phyloP scores from a whole-genome alignment of 2,113 vertebrate genomes.

The Microtus pennsylvanicus region DNA sequence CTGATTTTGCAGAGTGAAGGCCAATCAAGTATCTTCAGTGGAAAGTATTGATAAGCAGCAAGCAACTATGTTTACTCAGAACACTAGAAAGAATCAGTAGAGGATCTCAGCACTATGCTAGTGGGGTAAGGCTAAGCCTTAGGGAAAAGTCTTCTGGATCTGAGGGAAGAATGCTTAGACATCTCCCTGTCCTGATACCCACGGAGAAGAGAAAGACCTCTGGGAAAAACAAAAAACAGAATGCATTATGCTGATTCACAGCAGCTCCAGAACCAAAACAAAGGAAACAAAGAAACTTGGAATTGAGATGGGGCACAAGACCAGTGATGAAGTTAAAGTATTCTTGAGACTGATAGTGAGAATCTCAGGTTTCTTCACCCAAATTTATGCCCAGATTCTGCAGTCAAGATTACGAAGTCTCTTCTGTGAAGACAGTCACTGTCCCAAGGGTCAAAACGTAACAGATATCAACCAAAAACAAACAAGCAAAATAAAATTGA shows the following conservation, averaged over 20 bases:
- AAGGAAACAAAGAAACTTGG: background rate
- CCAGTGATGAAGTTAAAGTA: background rate
- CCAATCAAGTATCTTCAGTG: background rate
- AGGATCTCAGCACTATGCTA: background rate
- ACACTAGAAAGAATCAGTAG: background rate
- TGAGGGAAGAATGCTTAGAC: background rate
- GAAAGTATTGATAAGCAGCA: slow-evolving; percentile 3
- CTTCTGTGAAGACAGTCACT: slow-evolving; percentile 23
- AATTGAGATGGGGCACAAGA: background rate
- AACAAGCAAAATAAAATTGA: background rate
- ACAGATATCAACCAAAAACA: background rate
- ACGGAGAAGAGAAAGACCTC: background rate
- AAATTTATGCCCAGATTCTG: slow-evolving; percentile 6
- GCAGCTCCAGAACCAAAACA: background rate
- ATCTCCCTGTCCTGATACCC: background rate
- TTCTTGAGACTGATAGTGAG: slow-evolving; percentile 39
- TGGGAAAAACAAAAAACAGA: background rate
- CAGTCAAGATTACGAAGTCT: background rate
- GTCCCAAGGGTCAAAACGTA: background rate
- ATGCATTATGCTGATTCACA: background rate
- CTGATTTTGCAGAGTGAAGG: background rate
- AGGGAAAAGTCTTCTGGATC: background rate
- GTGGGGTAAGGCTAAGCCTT: background rate
- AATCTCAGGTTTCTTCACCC: slow-evolving; percentile 14
- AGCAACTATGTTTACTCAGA: background rate